phyloP scores from a whole-genome alignment of 2,888 invertebrate genomes.

The Merodon equestris region DNA sequence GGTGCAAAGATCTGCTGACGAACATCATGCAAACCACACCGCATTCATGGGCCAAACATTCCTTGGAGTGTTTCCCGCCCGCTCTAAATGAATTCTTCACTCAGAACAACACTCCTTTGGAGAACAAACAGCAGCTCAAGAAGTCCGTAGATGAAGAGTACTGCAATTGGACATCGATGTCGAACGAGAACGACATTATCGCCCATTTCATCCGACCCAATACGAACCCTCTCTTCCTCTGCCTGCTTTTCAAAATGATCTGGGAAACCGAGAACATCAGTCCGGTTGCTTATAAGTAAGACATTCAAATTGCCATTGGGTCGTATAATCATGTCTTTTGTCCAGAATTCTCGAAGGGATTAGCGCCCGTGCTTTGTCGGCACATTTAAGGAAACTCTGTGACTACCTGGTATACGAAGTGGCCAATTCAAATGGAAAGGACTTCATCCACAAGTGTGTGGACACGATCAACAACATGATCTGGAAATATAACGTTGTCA shows the following conservation, averaged over 20 bases:
- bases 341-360: constrained; percentile 93
- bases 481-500: constrained; percentile 98
- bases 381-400: constrained; percentile 95
- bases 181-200: constrained; percentile 96
- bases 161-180: constrained; percentile 97
- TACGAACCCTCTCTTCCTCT: constrained; percentile 93
- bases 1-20: constrained; percentile 93
- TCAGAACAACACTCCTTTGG: constrained; percentile 89
- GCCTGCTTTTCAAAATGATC: constrained; percentile 96
- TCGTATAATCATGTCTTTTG: background rate
- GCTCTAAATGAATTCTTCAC: constrained; percentile 94
- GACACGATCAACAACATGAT: constrained; percentile 98
- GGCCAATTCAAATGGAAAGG: constrained; percentile 91
- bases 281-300: constrained; percentile 96
- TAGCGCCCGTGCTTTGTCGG: constrained; percentile 93
- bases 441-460: constrained; percentile 95
- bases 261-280: constrained; percentile 95
- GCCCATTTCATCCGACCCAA: constrained; percentile 97
- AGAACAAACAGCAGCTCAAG: constrained; percentile 94
- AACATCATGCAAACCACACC: constrained; percentile 97
- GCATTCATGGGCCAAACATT: constrained; percentile 96
- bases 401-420: constrained; percentile 97
- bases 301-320: constrained; percentile 17
- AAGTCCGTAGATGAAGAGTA: constrained; percentile 97
- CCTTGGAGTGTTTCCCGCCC: constrained; percentile 93